Base-by-base conservation (phyloP, 2,113 vertebrate species). In the Chlorodrepanis virens region DNA sequence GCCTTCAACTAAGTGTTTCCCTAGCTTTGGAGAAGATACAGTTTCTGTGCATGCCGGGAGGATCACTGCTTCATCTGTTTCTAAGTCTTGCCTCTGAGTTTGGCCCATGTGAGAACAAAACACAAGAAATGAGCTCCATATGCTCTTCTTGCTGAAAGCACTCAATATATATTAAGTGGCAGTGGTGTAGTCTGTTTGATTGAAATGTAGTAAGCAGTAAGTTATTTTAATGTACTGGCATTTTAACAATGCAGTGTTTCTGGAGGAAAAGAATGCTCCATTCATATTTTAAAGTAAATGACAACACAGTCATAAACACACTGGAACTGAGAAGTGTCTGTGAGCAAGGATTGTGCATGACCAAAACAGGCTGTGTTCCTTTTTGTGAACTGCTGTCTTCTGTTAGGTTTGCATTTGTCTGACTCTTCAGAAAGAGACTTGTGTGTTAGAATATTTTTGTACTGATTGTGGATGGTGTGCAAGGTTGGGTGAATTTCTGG, bases 211-310 rank as follows among this genome's bases (percentile, higher is more conserved):
- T 77, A 88, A 97, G 86, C 93, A 86, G 79, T 53, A 54, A 88
- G 94, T 93, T 95, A 90, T 94, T 95, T 95, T 94, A 96, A 94
- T 96, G 72, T 77, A 79, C 90, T 97, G 95, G 81, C 69, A 75
- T 94, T 94, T 94, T 78, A 96, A 96, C 96, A 97, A 91, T 94
- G 91, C 72, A 29, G 47, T 63, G 81, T 92, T 93, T 97, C 93
- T 96, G 90, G 86, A 59, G 75, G 86, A 83, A 54, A 96, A 96
- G 91, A 97, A 96, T 90, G 86, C 93, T 44, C 44, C 90, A 95
- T 96, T 97, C 87, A 96, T 91, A 54, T 84, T 95, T 88, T 79
- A 71, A 95, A 94, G 91, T 88, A 95, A 87, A 83, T 89, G 83
- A 95, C 96, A 96, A 91, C 94, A 52, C 54, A 86, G 91, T 72